These are phyloP conservation scores for Papilio dardanus DNA, from an alignment of 1,140 invertebrate genomes.

Conservation along the genomic window DNA sequence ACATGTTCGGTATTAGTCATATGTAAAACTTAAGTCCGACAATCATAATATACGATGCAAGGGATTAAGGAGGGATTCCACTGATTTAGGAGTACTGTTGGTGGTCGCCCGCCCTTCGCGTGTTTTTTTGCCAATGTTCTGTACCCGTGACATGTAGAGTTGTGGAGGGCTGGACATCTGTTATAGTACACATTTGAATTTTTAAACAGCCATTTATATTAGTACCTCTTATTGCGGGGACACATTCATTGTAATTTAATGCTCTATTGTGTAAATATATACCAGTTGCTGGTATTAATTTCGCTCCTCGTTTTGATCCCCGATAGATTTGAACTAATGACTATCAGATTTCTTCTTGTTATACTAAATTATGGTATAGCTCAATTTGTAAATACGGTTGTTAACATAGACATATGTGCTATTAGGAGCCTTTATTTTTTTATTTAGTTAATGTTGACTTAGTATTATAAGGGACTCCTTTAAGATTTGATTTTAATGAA, in stretches of 20 bases:
- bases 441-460: background rate
- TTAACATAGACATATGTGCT: background rate
- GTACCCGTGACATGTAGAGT: conserved; percentile 56
- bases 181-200: conserved; percentile 46
- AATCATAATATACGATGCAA: conserved; percentile 73
- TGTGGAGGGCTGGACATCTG: conserved; percentile 53
- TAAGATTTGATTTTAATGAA: background rate
- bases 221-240: conserved; percentile 34
- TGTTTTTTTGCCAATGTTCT: conserved; percentile 59
- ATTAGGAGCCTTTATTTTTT: too few relatives aligned
- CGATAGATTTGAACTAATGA: background rate
- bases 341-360: background rate
- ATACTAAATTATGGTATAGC: background rate
- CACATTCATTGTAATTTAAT: conserved; percentile 24
- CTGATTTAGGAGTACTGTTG: conserved; percentile 66
- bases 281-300: background rate
- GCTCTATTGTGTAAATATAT: conserved; percentile 23
- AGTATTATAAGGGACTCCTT: background rate
- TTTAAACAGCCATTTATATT: conserved; percentile 46
- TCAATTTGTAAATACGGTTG: background rate
- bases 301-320: background rate
- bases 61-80: conserved; percentile 68
- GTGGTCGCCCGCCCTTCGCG: conserved; percentile 66
- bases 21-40: conserved; percentile 68
- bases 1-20: conserved; percentile 75